Evolutionary conservation across 2,888 invertebrate species (phyloP).

Genomic region (Biston stratarius): DNA sequence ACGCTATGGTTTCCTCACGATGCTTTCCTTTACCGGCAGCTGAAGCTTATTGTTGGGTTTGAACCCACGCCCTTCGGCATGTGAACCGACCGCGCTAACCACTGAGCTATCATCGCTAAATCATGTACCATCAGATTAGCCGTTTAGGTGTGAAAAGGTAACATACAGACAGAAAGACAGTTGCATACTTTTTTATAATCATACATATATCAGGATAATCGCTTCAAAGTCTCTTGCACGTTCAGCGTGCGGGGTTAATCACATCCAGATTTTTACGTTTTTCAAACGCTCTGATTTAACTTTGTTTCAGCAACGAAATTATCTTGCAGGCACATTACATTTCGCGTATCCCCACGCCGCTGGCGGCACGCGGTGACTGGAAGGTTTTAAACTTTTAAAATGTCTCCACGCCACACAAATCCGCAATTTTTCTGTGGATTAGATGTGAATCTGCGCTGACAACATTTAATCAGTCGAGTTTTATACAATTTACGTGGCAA

Average conservation of each 20-base stretch:
- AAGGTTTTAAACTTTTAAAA: constrained; percentile 37
- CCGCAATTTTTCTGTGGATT: constrained; percentile 42
- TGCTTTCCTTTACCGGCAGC: no score
- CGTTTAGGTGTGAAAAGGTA: no score
- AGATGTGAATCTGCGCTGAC: constrained; percentile 36
- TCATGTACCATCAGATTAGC: no score
- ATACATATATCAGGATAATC: no score
- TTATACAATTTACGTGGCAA: constrained; percentile 37
- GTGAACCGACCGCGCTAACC: no score
- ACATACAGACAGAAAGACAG: no score
- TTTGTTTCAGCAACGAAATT: constrained; percentile 4
- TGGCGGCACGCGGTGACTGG: constrained; percentile 2
- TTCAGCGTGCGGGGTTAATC: neutral
- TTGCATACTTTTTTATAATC: no score
- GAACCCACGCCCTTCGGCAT: no score
- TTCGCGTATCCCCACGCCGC: neutral
- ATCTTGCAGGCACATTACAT: neutral
- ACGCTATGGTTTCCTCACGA: no score
- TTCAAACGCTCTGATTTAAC: constrained; percentile 6
- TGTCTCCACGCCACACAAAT: constrained; percentile 29
- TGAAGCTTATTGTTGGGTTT: no score
- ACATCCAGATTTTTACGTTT: neutral
- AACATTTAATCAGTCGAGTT: constrained; percentile 43
- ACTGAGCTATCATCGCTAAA: no score
- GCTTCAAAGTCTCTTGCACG: no score